A percentile compares a stretch with the other conserved stretches of the same genome.
These are phyloP conservation scores for Cuniculus paca DNA, from an alignment of 2,797 vertebrate genomes.

Conservation along the genomic window DNA sequence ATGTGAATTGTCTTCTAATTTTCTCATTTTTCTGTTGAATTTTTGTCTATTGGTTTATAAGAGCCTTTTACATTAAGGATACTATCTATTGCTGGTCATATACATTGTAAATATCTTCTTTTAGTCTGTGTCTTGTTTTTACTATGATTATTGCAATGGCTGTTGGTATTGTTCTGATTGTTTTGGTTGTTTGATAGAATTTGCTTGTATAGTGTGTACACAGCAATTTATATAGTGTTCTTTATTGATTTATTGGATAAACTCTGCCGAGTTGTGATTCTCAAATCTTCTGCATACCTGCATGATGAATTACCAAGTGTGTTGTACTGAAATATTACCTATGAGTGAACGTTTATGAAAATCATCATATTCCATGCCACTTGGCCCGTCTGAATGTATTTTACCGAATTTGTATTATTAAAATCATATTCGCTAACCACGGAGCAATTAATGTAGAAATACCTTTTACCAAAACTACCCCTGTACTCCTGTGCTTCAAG, in stretches of 20 bases:
- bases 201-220: background rate
- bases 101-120: background rate
- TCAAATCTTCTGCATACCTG: background rate
- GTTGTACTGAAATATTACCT: background rate
- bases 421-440: conserved; percentile 1
- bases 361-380: background rate
- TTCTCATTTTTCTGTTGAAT: conserved; percentile 17
- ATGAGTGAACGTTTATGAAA: background rate
- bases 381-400: background rate
- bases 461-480: background rate
- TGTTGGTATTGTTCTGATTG: background rate
- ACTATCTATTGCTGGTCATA: background rate
- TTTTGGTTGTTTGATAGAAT: background rate
- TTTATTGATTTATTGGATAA: background rate
- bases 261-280: background rate
- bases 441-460: background rate
- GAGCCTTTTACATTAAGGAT: background rate
- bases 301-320: background rate
- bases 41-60: background rate
- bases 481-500: background rate
- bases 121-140: background rate
- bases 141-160: background rate
- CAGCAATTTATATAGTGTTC: background rate
- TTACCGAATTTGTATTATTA: background rate
- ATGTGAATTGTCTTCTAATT: background rate